Evolutionary conservation across 2,888 invertebrate genomes (phyloP).

Genomic region (Eupithecia vulgata): DNA sequence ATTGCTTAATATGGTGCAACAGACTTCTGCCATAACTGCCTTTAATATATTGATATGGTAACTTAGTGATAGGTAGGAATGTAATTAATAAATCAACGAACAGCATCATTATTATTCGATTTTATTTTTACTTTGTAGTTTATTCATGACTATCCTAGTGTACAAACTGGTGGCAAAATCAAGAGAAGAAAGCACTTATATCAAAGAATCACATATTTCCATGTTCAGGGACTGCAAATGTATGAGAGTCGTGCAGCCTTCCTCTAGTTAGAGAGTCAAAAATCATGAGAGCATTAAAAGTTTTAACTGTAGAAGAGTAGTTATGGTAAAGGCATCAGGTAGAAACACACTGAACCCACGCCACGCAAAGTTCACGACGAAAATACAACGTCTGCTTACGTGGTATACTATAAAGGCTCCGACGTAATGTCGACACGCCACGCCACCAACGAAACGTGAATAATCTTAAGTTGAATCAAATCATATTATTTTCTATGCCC

Average conservation of each 20-base stretch:
- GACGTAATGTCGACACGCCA: no score
- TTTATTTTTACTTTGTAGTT: neutral
- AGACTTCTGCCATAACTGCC: neutral
- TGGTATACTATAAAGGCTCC: no score
- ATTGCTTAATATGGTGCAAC: constrained; percentile 21
- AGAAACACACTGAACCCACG: no score
- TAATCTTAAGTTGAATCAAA: no score
- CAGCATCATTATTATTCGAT: neutral
- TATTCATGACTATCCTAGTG: neutral
- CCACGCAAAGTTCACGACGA: no score
- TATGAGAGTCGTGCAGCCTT: neutral
- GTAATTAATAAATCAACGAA: neutral
- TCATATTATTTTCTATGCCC: no score
- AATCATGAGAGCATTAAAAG: neutral
- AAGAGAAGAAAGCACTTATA: neutral
- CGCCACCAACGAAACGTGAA: no score
- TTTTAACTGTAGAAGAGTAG: no score
- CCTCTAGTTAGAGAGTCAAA: neutral
- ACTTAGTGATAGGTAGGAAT: neutral
- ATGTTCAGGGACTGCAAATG: neutral
- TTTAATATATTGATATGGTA: neutral
- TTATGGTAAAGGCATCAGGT: neutral
- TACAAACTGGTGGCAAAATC: neutral
- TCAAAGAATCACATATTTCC: neutral
- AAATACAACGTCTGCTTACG: no score